phyloP scores from a whole-genome alignment of 2,113 vertebrate genomes.

The Cyphotilapia sp. region DNA sequence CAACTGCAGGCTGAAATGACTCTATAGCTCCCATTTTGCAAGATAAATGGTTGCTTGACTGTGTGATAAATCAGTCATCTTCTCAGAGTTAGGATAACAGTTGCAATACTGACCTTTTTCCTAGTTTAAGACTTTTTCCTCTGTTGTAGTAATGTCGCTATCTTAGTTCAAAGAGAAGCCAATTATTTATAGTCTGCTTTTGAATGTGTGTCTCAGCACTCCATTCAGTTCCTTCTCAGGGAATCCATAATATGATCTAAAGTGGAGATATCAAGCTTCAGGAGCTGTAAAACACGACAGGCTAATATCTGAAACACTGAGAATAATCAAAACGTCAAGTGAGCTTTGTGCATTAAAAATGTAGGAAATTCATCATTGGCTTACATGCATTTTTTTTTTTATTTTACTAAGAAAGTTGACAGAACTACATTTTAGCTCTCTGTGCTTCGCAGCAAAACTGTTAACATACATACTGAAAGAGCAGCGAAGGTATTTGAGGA shows the following conservation, averaged over 20 bases:
- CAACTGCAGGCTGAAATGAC: neutral
- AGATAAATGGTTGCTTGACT: neutral
- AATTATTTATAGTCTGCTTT: neutral
- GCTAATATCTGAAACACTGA: neutral
- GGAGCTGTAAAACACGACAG: neutral
- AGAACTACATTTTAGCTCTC: accelerated
- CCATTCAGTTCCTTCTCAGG: neutral
- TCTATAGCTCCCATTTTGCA: neutral
- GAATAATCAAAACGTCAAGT: neutral
- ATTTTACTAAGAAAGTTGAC: neutral
- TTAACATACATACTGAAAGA: neutral
- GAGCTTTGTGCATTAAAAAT: neutral
- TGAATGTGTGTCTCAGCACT: neutral
- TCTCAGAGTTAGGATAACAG: neutral
- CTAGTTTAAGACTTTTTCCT: neutral
- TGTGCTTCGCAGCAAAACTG: neutral
- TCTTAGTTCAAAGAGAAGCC: neutral
- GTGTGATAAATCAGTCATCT: neutral
- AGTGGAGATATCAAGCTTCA: neutral
- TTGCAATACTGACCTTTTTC: neutral
- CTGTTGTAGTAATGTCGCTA: neutral
- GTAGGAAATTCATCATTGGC: neutral
- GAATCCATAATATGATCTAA: neutral
- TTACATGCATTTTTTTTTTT: neutral
- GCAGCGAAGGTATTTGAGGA: neutral